phyloP scores from a whole-genome alignment of 1,140 invertebrate genomes.

The Diploscapter pachys region DNA sequence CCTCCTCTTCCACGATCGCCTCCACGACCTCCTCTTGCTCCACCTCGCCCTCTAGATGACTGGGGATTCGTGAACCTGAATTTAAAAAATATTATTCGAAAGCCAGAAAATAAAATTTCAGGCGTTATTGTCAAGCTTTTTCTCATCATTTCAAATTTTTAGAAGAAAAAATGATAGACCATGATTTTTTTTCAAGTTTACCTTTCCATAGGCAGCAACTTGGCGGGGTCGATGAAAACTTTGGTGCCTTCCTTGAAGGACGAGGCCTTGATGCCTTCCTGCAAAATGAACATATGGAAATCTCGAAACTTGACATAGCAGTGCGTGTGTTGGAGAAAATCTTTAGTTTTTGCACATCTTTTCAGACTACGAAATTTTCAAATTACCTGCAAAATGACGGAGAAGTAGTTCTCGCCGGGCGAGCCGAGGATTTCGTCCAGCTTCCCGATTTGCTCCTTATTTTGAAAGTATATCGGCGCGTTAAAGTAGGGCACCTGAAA shows the following conservation, averaged over 20 bases:
- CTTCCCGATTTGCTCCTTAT: slow-evolving; percentile 97
- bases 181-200: slow-evolving; percentile 58
- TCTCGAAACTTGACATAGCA: slow-evolving; percentile 61
- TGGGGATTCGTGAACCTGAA: too few relatives aligned
- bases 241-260: slow-evolving; percentile 82
- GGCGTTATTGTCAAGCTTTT: too few relatives aligned
- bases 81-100: background rate
- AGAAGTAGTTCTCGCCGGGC: slow-evolving; percentile 68
- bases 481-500: slow-evolving; percentile 87
- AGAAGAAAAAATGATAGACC: background rate
- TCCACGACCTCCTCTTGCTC: slow-evolving; percentile 34
- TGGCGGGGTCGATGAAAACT: slow-evolving; percentile 87
- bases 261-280: slow-evolving; percentile 82
- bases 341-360: slow-evolving; percentile 62
- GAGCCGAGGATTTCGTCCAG: slow-evolving; percentile 98
- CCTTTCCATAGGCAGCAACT: slow-evolving; percentile 80
- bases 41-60: slow-evolving; percentile 7
- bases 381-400: too few relatives aligned
- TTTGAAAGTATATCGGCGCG: slow-evolving; percentile 91
- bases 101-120: too few relatives aligned
- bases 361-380: too few relatives aligned
- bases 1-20: slow-evolving; percentile 35
- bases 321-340: slow-evolving; percentile 6
- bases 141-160: too few relatives aligned
- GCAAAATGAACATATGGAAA: slow-evolving; percentile 82